A percentile compares a stretch with the other conserved stretches of the same genome.
phyloP scores from a whole-genome alignment of 2,113 vertebrate genomes.

The Saccopteryx leptura region DNA sequence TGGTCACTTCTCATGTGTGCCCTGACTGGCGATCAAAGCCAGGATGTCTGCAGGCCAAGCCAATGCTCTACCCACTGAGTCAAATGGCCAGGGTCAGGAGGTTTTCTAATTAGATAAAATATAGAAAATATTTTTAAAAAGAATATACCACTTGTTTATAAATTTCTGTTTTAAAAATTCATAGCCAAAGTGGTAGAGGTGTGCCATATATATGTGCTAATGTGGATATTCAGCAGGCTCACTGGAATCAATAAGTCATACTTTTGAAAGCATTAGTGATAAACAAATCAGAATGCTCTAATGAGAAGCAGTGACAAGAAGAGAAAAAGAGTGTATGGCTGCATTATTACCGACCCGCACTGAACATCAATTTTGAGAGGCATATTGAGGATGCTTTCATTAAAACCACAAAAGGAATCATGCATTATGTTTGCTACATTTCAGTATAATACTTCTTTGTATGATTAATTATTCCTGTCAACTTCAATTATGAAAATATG shows the following conservation, averaged over 20 bases:
- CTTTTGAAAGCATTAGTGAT: constrained; percentile 76
- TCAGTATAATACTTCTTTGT: constrained; percentile 25
- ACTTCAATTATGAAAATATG: constrained; percentile 32
- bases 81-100: background rate
- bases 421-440: constrained; percentile 71
- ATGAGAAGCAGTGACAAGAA: constrained; percentile 73
- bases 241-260: constrained; percentile 70
- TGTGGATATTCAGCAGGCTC: constrained; percentile 5
- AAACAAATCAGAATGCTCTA: constrained; percentile 74
- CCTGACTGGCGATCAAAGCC: too few species aligned
- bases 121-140: background rate
- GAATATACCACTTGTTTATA: background rate
- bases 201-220: background rate
- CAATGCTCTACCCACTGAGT: too few species aligned
- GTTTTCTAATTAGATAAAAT: background rate
- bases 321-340: constrained; percentile 62
- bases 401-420: constrained; percentile 68
- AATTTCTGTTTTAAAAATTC: constrained; percentile 22
- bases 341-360: constrained; percentile 55
- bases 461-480: constrained; percentile 64
- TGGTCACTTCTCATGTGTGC: too few species aligned
- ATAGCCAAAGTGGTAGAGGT: background rate
- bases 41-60: too few species aligned
- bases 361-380: constrained; percentile 76
- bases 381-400: constrained; percentile 61